phyloP scores from a whole-genome alignment of 2,888 invertebrate genomes.

The Chrysolina oricalcia region DNA sequence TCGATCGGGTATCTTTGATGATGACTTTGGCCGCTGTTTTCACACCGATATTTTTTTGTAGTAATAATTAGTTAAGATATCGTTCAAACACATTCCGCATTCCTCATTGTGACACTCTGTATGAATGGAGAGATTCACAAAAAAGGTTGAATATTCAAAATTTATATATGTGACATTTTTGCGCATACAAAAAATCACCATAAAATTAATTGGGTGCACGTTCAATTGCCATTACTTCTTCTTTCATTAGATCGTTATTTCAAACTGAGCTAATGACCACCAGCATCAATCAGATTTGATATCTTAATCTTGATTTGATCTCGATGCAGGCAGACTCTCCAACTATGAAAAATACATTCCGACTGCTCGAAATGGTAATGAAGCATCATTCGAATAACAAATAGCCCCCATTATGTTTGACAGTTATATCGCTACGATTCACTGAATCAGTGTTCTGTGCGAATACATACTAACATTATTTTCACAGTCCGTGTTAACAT shows the following conservation, averaged over 20 bases:
- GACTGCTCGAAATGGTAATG: constrained; percentile 5
- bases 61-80: too few species aligned
- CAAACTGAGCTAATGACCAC: constrained; percentile 12
- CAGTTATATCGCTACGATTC: constrained; percentile 8
- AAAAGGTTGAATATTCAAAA: too few species aligned
- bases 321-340: constrained; percentile 16
- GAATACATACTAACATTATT: neutral
- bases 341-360: constrained; percentile 13
- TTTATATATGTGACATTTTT: too few species aligned
- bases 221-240: neutral
- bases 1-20: too few species aligned
- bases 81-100: too few species aligned
- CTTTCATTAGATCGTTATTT: neutral
- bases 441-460: constrained; percentile 14
- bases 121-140: too few species aligned
- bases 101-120: too few species aligned
- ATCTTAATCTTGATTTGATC: constrained; percentile 12
- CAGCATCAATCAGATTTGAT: constrained; percentile 13
- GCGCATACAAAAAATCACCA: neutral
- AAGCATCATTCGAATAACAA: constrained; percentile 15
- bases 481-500: constrained; percentile 1
- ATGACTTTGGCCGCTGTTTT: too few species aligned
- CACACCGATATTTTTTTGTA: too few species aligned
- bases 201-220: neutral
- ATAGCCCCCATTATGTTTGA: constrained; percentile 19